Base-by-base conservation (phyloP, 2,113 vertebrate species). In the Columba janthina region DNA sequence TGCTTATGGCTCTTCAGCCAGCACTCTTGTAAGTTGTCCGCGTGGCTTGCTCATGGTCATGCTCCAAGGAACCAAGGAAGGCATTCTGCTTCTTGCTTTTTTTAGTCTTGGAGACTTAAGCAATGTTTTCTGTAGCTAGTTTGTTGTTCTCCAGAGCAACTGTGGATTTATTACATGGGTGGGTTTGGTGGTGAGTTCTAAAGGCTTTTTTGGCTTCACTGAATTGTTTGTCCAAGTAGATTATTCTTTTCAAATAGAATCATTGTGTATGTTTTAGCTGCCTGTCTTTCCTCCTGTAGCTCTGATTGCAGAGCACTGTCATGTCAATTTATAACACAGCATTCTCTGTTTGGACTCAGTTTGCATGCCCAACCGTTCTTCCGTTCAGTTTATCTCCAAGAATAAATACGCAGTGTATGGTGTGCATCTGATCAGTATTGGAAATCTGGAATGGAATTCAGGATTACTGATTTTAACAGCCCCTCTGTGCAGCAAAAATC, bases 31-130 rank as follows among this genome's bases (percentile, higher is more conserved):
- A 19, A 20, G 5, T 20, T 88, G 11, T 60, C 13, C 74, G 7
- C 54, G 0, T 25, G 53, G 15, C 34, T 88, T 75, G 18, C 53
- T n/a, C 0, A 0, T 65, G 42, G 40, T 75, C 6, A 0, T 57
- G 29, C 44, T 83, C 16, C 1, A 4, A 8, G 48, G 19, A 24
- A n/a, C 18, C 12, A 40, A 21, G 40, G 53, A 51, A 77, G 26
- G 25, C 1, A 0, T 66, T 91, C 57, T 75, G 29, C 13, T 60
- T 12, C 65, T 24, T 7, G 11, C 19, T 14, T 20, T 50, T 34
- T 38, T 78, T 28, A 64, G 11, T 44, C 16, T 70, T 12, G 54
- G 36, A 74, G 26, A 18, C 31, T 84, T 69, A 51, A 84, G 14
- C 31, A 50, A 2, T 50, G n/a, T 81, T 84, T 73, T 61, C 40